Evolutionary conservation across 2,797 vertebrate species (phyloP), one percentile per base, ranked within the genome.

Genomic region (Novumbra hubbsi): DNA sequence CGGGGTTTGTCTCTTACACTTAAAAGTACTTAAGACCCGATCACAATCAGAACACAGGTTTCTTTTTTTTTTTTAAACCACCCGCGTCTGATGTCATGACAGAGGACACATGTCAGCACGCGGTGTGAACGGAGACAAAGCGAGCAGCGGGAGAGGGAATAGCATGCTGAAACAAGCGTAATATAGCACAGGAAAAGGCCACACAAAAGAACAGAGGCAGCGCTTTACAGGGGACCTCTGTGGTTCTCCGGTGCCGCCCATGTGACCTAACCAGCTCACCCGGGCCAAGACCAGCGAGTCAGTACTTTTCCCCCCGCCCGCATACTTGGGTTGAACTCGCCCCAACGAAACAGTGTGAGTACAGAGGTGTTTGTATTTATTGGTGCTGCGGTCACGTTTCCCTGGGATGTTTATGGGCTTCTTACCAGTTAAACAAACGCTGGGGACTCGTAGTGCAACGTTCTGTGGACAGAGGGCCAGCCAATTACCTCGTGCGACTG

Each of bases 361-460:
- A 75, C 74, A 73, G 70, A 76, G 70, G 17, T 64, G 62, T 50
- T 66, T 28, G 68, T 62, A 70, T 68, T 52, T 68, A 70, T 28
- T 55, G 38, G 67, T n/a, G 30, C 68, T 68, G 65, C 55, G 76
- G 71, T 55, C 24, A 45, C 57, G 74, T 69, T 48, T 52, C 65
- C 68, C 62, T 12, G 64, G 70, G 71, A 70, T 69, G 48, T 73
- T 73, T 70, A 78, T 75, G 14, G 24, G 70, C 66, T 49, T 77
- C 80, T 76, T 70, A 34, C 78, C 76, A 82, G 78, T 71, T 77
- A 78, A 86, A 87, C 78, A 81, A 84, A 86, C 75, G 67, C 19
- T 50, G 8, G 38, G 28, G 32, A 27, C 52, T 76, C 63, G 72
- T 71, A 80, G 72, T 78, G 70, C 74, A 3, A 73, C 66, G 17